Base-by-base conservation (phyloP, 1,140 invertebrate species). In the Zaprionus vittiger region DNA sequence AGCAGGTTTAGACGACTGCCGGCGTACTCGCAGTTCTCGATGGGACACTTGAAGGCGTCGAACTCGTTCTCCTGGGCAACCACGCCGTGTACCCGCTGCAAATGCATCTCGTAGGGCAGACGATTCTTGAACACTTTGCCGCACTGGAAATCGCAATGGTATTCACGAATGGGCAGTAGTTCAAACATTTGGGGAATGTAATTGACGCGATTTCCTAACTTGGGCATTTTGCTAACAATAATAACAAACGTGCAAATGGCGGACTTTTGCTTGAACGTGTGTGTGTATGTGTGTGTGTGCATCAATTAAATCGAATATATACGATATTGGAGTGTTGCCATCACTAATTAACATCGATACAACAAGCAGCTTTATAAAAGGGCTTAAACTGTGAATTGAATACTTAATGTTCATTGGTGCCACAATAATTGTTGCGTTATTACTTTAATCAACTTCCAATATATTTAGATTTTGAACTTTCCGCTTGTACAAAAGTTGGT, bases 121-220 rank as follows among this genome's bases (percentile, higher is more conserved):
- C 79, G 62, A 20, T 24, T 70, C 26, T 77, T 81, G 37, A 63
- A 81, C 7, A 70, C 64, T 24, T 74, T 81, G 12, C 4, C 11
- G 22, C 80, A 82, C 0, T 56, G 15, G n/a, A 20, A 44, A 9
- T 55, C n/a, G 37, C 75, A 82, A 2, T 17, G 57, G 3, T 56
- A 78, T 22, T 82, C 44, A 5, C 54, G 65, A 15, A 15, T 2
- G n/a, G 79, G 57, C 26, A 70, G 12, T 1, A 82, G 38, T 15
- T 82, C 74, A 3, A 12, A 41, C 4, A 47, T 28, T 15, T 63
- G 54, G 1, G 62, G 52, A 38, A 47, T 41, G 20, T 37, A 72
- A 3, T 14, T 7, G 0, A 14, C 11, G 0, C 5, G 20, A 1
- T 26, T 49, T 2, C 17, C 9, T 14, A 54, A 38, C 44, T 37